Conservation (phyloP, 30 jellyfish, hydroid and myxozoan species). For the Mastigias papua region DNA sequence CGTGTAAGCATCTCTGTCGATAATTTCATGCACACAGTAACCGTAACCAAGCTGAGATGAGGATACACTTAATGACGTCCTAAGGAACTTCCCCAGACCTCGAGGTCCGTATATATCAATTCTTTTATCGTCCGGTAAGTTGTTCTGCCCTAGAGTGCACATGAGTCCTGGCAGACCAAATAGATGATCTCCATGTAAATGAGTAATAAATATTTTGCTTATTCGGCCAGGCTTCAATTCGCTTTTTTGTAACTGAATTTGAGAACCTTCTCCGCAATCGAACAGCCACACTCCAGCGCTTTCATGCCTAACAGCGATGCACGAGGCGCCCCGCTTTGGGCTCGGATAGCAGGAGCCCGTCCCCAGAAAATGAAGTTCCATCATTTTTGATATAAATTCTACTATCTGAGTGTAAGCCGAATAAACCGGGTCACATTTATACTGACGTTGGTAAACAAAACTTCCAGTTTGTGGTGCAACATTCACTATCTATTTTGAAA, state of each 20-base stretch:
- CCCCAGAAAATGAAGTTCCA: slow-evolving; percentile 91
- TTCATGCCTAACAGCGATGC: slow-evolving; percentile 79
- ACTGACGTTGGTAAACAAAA: too few species aligned
- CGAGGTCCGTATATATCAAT: slow-evolving; percentile 90
- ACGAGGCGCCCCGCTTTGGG: slow-evolving; percentile 90
- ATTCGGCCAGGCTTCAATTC: slow-evolving; percentile 82
- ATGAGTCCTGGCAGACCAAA: slow-evolving; percentile 96
- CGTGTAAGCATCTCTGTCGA: not conserved
- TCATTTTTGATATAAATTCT: slow-evolving; percentile 1
- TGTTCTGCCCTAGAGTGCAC: slow-evolving; percentile 88
- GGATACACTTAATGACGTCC: slow-evolving; percentile 75
- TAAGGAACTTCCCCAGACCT: slow-evolving; percentile 73
- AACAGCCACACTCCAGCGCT: slow-evolving; percentile 84
- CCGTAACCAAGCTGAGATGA: slow-evolving; percentile 70
- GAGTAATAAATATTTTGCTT: slow-evolving; percentile 84
- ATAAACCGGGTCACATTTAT: too few species aligned
- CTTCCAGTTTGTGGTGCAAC: not conserved
- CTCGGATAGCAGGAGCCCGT: slow-evolving; percentile 95
- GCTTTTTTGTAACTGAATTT: slow-evolving; percentile 91
- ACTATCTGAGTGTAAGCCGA: not conserved
- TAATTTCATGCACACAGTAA: slow-evolving; percentile 82
- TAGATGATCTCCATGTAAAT: slow-evolving; percentile 96
- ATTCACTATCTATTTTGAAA: not conserved
- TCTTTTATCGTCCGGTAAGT: slow-evolving; percentile 31
- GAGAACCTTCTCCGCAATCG: slow-evolving; percentile 98